Conservation (phyloP, 1,140 invertebrate species). For the Zaprionus ornatus region DNA sequence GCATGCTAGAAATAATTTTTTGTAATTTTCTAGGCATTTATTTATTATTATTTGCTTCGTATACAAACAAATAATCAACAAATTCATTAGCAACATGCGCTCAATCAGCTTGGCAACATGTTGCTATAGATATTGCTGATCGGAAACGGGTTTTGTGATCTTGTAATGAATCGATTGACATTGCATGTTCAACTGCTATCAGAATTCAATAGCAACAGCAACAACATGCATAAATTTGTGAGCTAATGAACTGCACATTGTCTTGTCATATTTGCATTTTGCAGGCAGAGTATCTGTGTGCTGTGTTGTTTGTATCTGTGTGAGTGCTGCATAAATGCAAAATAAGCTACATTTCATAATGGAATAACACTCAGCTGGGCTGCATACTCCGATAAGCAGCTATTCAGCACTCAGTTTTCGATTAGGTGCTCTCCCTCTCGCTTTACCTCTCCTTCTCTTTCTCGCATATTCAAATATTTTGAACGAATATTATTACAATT, state of each 20-base stretch:
- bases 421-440: not conserved
- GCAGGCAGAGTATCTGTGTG: constrained; percentile 37
- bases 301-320: too few relatives aligned
- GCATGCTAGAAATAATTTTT: not conserved
- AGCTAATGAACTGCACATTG: constrained; percentile 75
- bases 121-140: not conserved
- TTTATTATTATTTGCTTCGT: not conserved
- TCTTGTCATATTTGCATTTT: constrained; percentile 25
- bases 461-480: constrained; percentile 32
- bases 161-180: constrained; percentile 46
- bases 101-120: constrained; percentile 18
- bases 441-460: not conserved
- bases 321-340: constrained; percentile 64
- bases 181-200: constrained; percentile 39
- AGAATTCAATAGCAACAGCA: constrained; percentile 1
- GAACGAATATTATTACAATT: constrained; percentile 41
- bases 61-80: not conserved
- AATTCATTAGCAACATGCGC: constrained; percentile 1
- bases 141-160: constrained; percentile 58
- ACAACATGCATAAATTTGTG: constrained; percentile 68
- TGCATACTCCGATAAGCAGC: constrained; percentile 37
- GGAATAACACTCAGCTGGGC: constrained; percentile 56
- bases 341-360: constrained; percentile 71
- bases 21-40: not conserved
- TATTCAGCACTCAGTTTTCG: constrained; percentile 4